Base-by-base conservation (phyloP, 2,797 vertebrate genomes). In the Parambassis ranga region DNA sequence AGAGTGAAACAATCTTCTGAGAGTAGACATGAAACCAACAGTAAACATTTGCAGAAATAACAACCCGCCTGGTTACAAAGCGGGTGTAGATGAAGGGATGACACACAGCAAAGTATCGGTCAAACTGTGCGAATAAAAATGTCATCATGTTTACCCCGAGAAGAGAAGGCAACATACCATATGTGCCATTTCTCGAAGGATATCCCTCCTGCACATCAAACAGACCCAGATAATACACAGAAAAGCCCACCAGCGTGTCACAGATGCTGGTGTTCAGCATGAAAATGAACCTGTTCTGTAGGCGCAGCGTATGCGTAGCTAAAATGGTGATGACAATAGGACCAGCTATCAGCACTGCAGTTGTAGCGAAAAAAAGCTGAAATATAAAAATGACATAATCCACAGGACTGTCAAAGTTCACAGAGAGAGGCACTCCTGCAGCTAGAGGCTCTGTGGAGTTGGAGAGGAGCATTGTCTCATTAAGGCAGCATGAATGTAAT, bases 281-380 rank as follows among this genome's bases (percentile, higher is more conserved):
- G 53, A 93, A 93, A 19, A 92, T 75, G 10, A 91, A 93, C n/a
- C 91, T 68, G 81, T 91, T 93, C 41, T 92, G 90, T 3, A 64
- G 10, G 20, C 79, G 85, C 6, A 91, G 87, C 0, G 82, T 50
- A 39, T 61, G 62, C 4, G 82, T 90, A 66, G 77, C 44, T 10
- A 71, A 1, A 18, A 92, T 90, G 10, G 60, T 43, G 0, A 90
- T 20, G 3, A 83, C 87, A 3, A 91, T 86, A 0, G 87, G 75
- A 0, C 89, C 90, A 0, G 89, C 89, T 0, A 88, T n/a, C 1
- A 82, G 68, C 11, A 84, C 75, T 1, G 83, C 49, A 1, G 46
- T 28, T 3, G 88, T 88, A 3, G 89, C 91, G 10, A 91, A 90
- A 22, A 90, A 1, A 5, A 91, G n/a, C 47, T 93, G 90, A 18